These are phyloP conservation scores for Halichoeres trimaculatus DNA, from an alignment of 2,113 vertebrate species.

Conservation along the genomic window DNA sequence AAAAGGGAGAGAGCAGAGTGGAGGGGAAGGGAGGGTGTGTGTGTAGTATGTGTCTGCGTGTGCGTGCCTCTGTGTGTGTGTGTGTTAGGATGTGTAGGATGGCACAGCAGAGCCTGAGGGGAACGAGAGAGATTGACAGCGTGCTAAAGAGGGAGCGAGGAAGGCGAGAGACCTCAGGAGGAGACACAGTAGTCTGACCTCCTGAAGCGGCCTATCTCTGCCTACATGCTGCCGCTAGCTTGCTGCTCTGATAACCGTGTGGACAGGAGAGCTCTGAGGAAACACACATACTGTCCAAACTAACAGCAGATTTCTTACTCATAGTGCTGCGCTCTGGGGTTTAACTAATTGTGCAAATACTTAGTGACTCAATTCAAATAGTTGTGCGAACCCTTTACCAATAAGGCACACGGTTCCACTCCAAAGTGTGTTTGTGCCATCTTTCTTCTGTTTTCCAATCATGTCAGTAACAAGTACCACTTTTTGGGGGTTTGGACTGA, in stretches of 20 bases:
- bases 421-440: constrained; percentile 18
- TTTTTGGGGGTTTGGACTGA: constrained; percentile 62
- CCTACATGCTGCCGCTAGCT: constrained; percentile 35
- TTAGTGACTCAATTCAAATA: constrained; percentile 26
- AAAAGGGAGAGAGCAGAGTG: constrained; percentile 59
- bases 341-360: constrained; percentile 12
- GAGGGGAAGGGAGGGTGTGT: constrained; percentile 56
- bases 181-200: constrained; percentile 62
- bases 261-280: constrained; percentile 5
- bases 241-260: constrained; percentile 10
- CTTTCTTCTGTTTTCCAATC: constrained; percentile 48
- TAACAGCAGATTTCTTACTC: neutral
- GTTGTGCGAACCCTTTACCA: neutral
- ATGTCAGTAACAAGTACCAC: constrained; percentile 58
- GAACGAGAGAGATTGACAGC: constrained; percentile 30
- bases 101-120: constrained; percentile 62
- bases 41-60: constrained; percentile 36
- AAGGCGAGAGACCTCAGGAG: constrained; percentile 58
- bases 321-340: neutral
- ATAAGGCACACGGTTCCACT: neutral
- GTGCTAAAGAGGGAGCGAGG: constrained; percentile 31
- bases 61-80: constrained; percentile 34
- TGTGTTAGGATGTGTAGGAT: constrained; percentile 63
- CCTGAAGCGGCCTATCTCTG: constrained; percentile 51
- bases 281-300: constrained; percentile 19